phyloP scores from a whole-genome alignment of 2,797 vertebrate species.

The Numenius phaeopus region DNA sequence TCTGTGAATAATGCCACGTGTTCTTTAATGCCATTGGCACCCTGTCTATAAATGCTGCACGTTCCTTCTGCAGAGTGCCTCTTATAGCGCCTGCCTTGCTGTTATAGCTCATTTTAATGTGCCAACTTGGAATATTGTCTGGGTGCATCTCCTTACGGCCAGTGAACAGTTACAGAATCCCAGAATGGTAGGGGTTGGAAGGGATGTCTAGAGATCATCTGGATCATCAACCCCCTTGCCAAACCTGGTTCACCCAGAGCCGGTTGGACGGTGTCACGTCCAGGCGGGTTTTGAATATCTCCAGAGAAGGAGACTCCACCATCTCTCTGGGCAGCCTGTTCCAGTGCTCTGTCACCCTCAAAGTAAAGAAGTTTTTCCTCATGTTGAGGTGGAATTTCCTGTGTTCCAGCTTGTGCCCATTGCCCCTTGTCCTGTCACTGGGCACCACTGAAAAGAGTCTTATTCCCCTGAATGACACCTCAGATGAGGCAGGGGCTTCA shows the following conservation, averaged over 20 bases:
- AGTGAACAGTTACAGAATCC: not conserved
- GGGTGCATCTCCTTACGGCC: rapidly evolving
- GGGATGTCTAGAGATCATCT: not conserved
- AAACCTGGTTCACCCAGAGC: not conserved
- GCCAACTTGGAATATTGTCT: rapidly evolving
- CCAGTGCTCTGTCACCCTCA: not conserved
- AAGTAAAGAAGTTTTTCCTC: not conserved
- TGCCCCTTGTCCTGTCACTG: not conserved
- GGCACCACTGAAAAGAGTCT: not conserved
- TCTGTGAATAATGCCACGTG: not conserved
- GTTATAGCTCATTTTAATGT: rapidly evolving
- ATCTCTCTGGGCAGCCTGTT: not conserved
- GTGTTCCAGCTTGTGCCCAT: not conserved
- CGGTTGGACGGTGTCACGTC: not conserved
- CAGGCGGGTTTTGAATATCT: not conserved
- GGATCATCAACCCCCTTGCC: not conserved
- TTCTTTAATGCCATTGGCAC: not conserved
- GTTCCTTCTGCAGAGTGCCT: not conserved
- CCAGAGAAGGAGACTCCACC: not conserved
- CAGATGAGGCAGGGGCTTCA: not conserved
- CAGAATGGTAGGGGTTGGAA: not conserved
- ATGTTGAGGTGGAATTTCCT: not conserved
- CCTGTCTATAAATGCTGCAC: not conserved
- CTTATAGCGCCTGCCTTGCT: rapidly evolving
- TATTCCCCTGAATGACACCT: not conserved